These are phyloP conservation scores for Oreochromis niloticus DNA, from an alignment of 2,113 vertebrate genomes.

Conservation along the genomic window DNA sequence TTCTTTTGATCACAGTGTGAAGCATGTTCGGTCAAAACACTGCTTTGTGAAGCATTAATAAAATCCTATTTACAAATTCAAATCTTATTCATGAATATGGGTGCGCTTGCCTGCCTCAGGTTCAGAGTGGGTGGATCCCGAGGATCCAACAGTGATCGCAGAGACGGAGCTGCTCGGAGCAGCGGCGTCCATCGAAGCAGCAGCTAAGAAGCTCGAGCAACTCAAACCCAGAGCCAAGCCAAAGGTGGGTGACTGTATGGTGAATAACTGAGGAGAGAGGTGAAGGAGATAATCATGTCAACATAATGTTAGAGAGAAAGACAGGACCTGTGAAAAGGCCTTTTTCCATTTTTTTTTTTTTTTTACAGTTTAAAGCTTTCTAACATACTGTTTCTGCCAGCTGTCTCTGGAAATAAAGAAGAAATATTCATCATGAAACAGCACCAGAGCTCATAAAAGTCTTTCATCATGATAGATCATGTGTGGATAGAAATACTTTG, in stretches of 20 bases:
- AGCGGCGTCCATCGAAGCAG: conserved; percentile 95
- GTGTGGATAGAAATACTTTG: not conserved
- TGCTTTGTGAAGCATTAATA: not conserved
- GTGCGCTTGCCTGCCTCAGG: conserved; percentile 58
- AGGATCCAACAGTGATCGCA: conserved; percentile 96
- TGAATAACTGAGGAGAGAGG: not conserved
- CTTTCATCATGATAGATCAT: not conserved
- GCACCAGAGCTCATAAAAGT: not conserved
- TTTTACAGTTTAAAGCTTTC: not conserved
- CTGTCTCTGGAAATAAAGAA: not conserved
- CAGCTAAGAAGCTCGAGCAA: conserved; percentile 97
- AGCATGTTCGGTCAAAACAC: conserved; percentile 33
- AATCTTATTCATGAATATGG: not conserved
- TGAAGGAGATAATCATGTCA: not conserved
- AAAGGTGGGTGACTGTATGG: conserved; percentile 74
- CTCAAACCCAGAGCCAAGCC: conserved; percentile 96
- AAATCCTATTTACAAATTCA: not conserved
- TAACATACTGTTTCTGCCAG: not conserved
- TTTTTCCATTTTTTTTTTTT: not conserved
- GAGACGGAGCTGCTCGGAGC: conserved; percentile 94
- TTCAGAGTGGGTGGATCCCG: conserved; percentile 97
- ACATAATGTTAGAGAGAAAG: not conserved
- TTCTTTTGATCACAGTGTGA: conserved; percentile 14
- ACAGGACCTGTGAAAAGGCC: not conserved
- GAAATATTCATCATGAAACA: not conserved